Evolutionary conservation across 1,140 invertebrate genomes (phyloP), one percentile per base, ranked within the genome.

Genomic region (Dryas iulia): DNA sequence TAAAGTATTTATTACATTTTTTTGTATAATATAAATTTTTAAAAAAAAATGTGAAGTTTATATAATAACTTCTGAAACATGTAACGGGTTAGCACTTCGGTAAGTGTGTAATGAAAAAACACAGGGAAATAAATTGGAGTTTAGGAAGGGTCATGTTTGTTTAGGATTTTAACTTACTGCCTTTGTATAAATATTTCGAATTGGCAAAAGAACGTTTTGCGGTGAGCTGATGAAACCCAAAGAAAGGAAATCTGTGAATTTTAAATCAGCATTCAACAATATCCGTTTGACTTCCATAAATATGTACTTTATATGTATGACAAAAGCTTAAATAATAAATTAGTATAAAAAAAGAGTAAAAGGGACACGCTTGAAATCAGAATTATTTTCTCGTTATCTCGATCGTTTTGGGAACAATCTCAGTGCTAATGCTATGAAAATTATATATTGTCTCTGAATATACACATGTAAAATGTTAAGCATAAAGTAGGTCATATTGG

Each of bases 151-250:
- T 47, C 18, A 47, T 47, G 39, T 47, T 47, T 47, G 39, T 47
- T 47, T 47, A 47, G 39, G 39, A 47, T 47, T 47, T 21, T 47
- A 47, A 47, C 39, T 47, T 47, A 47, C 39, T 47, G 39, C 3
- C 39, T 47, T 47, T 47, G 8, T 47, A 47, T 47, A 47, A 47
- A 47, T 47, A 47, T 21, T 47, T 47, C 18, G 39, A 47, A 47
- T 10, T 10, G 7, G 39, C 14, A 18, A 47, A 47, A 47, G 39
- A 47, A 47, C 39, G 39, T 2, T 47, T 10, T 47, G 39, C 39
- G 39, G 39, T 21, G 18, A 21, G 14, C 39, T 47, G n/a, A 47
- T 47, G 18, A 47, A 47, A 10, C 39, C 39, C 14, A 10, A 7
- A 47, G 14, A 47, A 8, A 18, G n/a, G 21, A 39, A 1, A 21